These are phyloP conservation scores for Exaiptasia diaphana DNA, from an alignment of 64 coral and sea anemone genomes.

Conservation along the genomic window DNA sequence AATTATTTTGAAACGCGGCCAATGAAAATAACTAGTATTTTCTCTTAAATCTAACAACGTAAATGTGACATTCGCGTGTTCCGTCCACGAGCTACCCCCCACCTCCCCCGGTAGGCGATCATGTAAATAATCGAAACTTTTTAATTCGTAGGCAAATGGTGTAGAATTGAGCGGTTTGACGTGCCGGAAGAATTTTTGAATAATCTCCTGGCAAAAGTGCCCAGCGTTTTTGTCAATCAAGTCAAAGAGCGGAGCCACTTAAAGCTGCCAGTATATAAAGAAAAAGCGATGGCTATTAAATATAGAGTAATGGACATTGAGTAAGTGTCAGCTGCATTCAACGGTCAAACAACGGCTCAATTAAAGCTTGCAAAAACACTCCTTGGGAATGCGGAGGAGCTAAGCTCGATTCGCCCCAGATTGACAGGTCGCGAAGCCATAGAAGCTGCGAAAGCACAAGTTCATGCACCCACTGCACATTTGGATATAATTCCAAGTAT, in stretches of 20 bases:
- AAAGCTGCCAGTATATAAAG: constrained; percentile 33
- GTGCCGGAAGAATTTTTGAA: constrained; percentile 1
- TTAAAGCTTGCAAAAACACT: constrained; percentile 18
- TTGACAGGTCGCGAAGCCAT: not conserved
- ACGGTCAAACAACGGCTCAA: not conserved
- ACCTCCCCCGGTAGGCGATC: not conserved
- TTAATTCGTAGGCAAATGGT: constrained; percentile 56
- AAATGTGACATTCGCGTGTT: not conserved
- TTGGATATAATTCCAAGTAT: not conserved
- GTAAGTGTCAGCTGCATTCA: constrained; percentile 1
- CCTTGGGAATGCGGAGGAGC: not conserved
- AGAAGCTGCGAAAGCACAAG: constrained; percentile 1
- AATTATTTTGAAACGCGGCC: not conserved
- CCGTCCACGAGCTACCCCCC: not conserved
- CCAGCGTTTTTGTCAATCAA: constrained; percentile 23
- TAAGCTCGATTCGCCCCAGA: not conserved
- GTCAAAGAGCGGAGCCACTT: constrained; percentile 25
- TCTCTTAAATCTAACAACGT: not conserved
- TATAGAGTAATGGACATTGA: constrained; percentile 3
- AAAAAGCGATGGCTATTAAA: not conserved
- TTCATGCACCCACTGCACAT: not conserved
- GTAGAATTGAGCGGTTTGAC: constrained; percentile 34
- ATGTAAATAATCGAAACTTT: not conserved
- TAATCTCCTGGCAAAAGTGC: constrained; percentile 15
- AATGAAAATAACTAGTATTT: not conserved